Conservation (phyloP, 2,888 invertebrate genomes). For the Thymelicus acteon region DNA sequence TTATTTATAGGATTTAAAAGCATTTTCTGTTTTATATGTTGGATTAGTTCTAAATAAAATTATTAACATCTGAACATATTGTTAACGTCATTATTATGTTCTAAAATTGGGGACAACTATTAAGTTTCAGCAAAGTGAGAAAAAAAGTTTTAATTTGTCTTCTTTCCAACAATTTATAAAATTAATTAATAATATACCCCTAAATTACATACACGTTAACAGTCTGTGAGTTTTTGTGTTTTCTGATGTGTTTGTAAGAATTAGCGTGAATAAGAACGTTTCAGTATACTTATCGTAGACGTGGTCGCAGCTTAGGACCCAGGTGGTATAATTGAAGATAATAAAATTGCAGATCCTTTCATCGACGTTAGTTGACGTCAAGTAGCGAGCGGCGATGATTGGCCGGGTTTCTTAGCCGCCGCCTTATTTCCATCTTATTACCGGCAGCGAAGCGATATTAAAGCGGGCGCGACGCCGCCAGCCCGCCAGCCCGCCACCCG, state of each 20-base stretch:
- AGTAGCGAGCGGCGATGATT: slow-evolving; percentile 77
- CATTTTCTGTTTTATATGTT: not conserved
- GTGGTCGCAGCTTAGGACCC: not conserved
- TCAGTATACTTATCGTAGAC: not conserved
- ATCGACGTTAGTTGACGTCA: slow-evolving; percentile 53
- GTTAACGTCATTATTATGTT: too few species aligned
- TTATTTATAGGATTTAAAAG: slow-evolving; percentile 6
- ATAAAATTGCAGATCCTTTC: slow-evolving; percentile 27
- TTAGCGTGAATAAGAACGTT: too few species aligned
- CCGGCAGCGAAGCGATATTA: slow-evolving; percentile 80
- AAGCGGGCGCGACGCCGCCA: slow-evolving; percentile 66
- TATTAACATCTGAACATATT: too few species aligned
- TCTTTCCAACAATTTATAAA: too few species aligned
- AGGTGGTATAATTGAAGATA: slow-evolving; percentile 7
- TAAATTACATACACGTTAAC: too few species aligned
- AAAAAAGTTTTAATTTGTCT: too few species aligned
- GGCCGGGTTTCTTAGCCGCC: slow-evolving; percentile 75
- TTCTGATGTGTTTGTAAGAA: too few species aligned
- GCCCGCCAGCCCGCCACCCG: slow-evolving; percentile 58
- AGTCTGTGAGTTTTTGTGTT: too few species aligned
- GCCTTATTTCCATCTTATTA: slow-evolving; percentile 84
- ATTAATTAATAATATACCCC: too few species aligned
- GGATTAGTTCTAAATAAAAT: too few species aligned
- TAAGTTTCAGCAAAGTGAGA: too few species aligned
- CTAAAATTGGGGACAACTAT: too few species aligned